Evolutionary conservation across 2,888 invertebrate species (phyloP).

Genomic region (Chymomyza fuscimana): DNA sequence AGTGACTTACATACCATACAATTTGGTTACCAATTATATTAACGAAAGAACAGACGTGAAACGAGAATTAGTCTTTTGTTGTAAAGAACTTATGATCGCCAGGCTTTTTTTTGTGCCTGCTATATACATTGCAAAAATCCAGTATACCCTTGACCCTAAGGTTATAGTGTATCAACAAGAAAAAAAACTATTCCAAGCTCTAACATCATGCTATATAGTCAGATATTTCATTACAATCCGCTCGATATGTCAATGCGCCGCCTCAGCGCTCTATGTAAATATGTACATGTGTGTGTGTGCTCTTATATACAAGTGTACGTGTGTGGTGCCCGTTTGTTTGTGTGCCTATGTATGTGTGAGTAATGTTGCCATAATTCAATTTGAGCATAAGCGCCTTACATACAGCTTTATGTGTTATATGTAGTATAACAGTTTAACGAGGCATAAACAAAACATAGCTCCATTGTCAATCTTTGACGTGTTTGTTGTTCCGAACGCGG

Average conservation of each 20-base stretch:
- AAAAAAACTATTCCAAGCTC: neutral
- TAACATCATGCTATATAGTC: slow-evolving; percentile 31
- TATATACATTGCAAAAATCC: too few relatives aligned
- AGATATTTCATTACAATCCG: slow-evolving; percentile 70
- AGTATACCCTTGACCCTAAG: too few relatives aligned
- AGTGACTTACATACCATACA: too few relatives aligned
- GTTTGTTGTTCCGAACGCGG: neutral
- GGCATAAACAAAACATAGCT: slow-evolving; percentile 68
- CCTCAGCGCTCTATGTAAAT: neutral
- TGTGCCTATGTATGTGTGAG: slow-evolving; percentile 15
- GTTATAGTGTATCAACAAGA: neutral
- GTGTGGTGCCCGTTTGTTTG: slow-evolving; percentile 12
- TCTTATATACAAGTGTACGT: slow-evolving; percentile 6
- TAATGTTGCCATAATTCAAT: slow-evolving; percentile 62
- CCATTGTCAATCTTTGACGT: slow-evolving; percentile 40
- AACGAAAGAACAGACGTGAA: too few relatives aligned
- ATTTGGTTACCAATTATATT: too few relatives aligned
- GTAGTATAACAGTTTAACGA: slow-evolving; percentile 62
- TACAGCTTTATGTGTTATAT: slow-evolving; percentile 48
- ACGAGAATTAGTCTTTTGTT: too few relatives aligned
- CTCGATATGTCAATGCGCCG: slow-evolving; percentile 61
- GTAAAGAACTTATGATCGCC: too few relatives aligned
- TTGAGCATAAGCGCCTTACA: slow-evolving; percentile 47
- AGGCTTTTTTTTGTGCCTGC: too few relatives aligned
- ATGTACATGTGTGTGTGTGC: slow-evolving; percentile 14